Evolutionary conservation across 2,888 invertebrate genomes (phyloP).

Genomic region (Erebia epiphron): DNA sequence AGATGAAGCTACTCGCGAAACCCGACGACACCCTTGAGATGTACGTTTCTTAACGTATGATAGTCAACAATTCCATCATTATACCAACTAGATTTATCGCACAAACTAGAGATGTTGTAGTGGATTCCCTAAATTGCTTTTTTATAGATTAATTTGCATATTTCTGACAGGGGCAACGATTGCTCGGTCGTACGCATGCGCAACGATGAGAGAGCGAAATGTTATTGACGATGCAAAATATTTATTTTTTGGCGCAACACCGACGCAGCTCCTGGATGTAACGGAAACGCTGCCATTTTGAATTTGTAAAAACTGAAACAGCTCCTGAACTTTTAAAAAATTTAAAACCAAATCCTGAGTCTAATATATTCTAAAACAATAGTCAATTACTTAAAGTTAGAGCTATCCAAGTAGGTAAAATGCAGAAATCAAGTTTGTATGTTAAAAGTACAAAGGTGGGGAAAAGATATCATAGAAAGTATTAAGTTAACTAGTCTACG

Average conservation of each 20-base stretch:
- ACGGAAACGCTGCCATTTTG: constrained; percentile 48
- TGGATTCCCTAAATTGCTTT: constrained; percentile 64
- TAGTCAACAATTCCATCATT: constrained; percentile 40
- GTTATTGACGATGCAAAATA: constrained; percentile 82
- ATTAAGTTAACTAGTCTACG: constrained; percentile 61
- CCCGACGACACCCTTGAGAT: background rate
- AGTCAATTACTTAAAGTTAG: background rate
- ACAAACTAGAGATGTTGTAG: constrained; percentile 54
- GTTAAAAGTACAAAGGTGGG: constrained; percentile 37
- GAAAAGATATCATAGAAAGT: constrained; percentile 66
- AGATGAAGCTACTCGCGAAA: constrained; percentile 49
- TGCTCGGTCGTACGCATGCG: constrained; percentile 67
- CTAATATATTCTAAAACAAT: background rate
- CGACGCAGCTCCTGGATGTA: constrained; percentile 47
- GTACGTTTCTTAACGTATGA: constrained; percentile 10
- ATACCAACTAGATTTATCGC: constrained; percentile 39
- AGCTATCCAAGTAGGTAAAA: background rate
- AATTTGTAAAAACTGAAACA: constrained; percentile 27
- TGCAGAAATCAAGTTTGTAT: constrained; percentile 32
- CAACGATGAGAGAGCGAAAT: constrained; percentile 54
- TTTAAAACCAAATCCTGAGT: background rate
- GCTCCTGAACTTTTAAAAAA: constrained; percentile 14
- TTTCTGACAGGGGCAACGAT: constrained; percentile 72
- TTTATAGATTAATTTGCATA: constrained; percentile 81
- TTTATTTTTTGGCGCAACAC: constrained; percentile 73